Evolutionary conservation across 2,888 invertebrate genomes (phyloP), one percentile per base, ranked within the genome.

Genomic region (Acrobasis repandana): DNA sequence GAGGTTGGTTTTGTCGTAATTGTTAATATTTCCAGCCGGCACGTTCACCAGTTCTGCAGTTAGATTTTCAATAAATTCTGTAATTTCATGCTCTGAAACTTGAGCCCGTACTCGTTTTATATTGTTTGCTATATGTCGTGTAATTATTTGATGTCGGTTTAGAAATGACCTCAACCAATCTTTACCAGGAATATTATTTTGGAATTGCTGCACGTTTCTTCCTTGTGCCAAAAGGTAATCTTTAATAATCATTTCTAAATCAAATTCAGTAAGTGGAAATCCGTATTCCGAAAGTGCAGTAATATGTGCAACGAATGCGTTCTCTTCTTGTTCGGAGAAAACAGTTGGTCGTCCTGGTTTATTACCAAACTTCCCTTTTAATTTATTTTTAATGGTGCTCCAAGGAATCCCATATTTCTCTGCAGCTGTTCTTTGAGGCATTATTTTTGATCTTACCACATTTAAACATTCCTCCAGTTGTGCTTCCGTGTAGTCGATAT

Each of bases 1-100:
- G 2, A 67, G 50, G 28, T 64, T 67, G 11, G 59, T 65, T 43
- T 67, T 63, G n/a, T 67, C 65, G 43, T 65, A 66, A 48, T 65
- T 67, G 14, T 61, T 61, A 14, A 65, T 60, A 46, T 66, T 66
- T 43, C 61, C 58, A 11, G 65, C 6, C 0, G 64, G 61, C 18
- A 64, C 43, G 15, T 16, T 28, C 38, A 61, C 57, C 16, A 59
- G 33, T 48, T 64, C 63, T 47, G 9, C 36, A 2, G 11, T 20
- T 0, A 66, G 2, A 46, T 64, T 54, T 33, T 46, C 47, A 51
- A 60, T 47, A 43, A 60, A 46, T 10, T 34, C n/a, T 46, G 10
- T 54, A 43, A 28, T 28, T 1, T 6, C 8, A 4, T 28, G 28
- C 28, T 4, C 8, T 6, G 38, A 38, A 38, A 38, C 14, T 36